A percentile compares a stretch with the other conserved stretches of the same genome.
phyloP scores from a whole-genome alignment of 2,797 vertebrate genomes.

The Coregonus ussuriensis region DNA sequence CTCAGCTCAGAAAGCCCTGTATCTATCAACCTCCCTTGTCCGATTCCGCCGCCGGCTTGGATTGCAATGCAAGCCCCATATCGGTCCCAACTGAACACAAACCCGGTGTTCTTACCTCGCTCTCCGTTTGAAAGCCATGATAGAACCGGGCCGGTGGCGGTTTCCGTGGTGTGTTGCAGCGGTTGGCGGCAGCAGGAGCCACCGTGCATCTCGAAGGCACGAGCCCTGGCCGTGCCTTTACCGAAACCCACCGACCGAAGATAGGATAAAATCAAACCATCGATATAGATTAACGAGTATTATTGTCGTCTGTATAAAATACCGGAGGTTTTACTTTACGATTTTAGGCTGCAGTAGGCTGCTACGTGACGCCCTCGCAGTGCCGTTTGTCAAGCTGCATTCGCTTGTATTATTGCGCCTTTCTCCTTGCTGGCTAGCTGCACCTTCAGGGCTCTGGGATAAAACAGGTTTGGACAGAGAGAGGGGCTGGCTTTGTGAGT shows the following conservation, averaged over 20 bases:
- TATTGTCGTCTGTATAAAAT: not conserved
- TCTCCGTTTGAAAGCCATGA: conserved; percentile 59
- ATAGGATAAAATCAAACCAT: conserved; percentile 8
- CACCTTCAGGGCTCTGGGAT: not conserved
- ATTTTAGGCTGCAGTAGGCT: not conserved
- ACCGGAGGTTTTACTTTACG: not conserved
- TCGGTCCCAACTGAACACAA: not conserved
- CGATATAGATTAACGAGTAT: not conserved
- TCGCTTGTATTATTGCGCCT: not conserved
- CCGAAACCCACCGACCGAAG: conserved; percentile 11
- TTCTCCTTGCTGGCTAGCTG: not conserved
- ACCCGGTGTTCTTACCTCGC: conserved; percentile 53
- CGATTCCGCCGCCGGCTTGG: not conserved
- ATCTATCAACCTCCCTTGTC: not conserved
- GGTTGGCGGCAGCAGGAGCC: conserved; percentile 32
- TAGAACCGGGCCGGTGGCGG: conserved; percentile 48
- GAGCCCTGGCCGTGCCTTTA: conserved; percentile 31
- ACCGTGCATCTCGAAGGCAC: conserved; percentile 56
- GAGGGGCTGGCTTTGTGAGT: conserved; percentile 26
- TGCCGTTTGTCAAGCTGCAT: not conserved
- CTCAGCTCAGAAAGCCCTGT: not conserved
- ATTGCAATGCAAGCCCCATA: not conserved
- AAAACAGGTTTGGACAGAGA: conserved; percentile 14
- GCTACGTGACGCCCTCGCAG: not conserved
- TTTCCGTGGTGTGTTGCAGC: conserved; percentile 30